Conservation (phyloP, 2,888 invertebrate species). For the Andrena marginata region DNA sequence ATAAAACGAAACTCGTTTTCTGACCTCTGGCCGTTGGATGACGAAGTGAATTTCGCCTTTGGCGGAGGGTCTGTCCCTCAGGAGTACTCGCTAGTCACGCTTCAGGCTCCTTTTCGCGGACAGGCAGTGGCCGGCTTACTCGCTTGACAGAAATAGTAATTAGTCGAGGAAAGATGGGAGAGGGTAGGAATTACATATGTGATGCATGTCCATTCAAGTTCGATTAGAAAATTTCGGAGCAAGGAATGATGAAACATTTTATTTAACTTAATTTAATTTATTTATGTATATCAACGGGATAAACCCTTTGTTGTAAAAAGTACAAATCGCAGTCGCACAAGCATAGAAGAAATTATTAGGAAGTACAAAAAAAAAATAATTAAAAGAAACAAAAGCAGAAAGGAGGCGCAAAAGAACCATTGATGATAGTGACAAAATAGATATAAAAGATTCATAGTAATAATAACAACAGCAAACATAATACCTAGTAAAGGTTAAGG, state of each 20-base stretch:
- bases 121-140: neutral
- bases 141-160: neutral
- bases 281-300: too few relatives aligned
- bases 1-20: conserved; percentile 60
- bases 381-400: too few relatives aligned
- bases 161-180: neutral
- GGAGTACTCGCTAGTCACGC: neutral
- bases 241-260: neutral
- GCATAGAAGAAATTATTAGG: too few relatives aligned
- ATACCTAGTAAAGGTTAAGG: too few relatives aligned
- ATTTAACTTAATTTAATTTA: too few relatives aligned
- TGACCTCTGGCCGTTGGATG: conserved; percentile 48
- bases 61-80: conserved; percentile 25
- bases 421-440: too few relatives aligned
- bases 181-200: neutral
- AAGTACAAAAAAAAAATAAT: too few relatives aligned
- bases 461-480: too few relatives aligned
- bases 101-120: neutral
- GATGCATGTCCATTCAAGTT: neutral
- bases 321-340: too few relatives aligned
- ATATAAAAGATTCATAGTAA: too few relatives aligned
- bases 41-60: conserved; percentile 52
- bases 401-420: too few relatives aligned
- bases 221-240: neutral
- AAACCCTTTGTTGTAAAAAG: too few relatives aligned